phyloP scores from a whole-genome alignment of 2,888 invertebrate species.

The Andricus quercusramuli region DNA sequence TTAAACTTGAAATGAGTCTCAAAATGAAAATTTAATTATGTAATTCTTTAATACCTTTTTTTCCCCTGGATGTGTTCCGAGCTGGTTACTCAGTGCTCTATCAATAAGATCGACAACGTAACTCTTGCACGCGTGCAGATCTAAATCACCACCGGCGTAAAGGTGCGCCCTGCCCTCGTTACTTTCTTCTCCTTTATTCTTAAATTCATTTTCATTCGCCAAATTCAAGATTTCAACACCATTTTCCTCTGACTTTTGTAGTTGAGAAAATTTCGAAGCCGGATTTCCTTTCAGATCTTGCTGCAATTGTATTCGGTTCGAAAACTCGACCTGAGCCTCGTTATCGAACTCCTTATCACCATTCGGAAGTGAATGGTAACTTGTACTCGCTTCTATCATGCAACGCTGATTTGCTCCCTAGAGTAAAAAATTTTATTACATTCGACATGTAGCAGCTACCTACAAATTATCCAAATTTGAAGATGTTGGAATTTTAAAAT shows the following conservation, averaged over 20 bases:
- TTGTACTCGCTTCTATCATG: slow-evolving; percentile 29
- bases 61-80: slow-evolving; percentile 69
- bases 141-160: slow-evolving; percentile 70
- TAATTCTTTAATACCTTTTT: slow-evolving; percentile 52
- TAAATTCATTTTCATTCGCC: background rate
- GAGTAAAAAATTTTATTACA: background rate
- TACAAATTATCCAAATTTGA: background rate
- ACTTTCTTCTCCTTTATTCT: slow-evolving; percentile 43
- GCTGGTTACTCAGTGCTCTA: slow-evolving; percentile 77
- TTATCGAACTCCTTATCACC: slow-evolving; percentile 31
- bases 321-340: slow-evolving; percentile 18
- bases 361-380: slow-evolving; percentile 32
- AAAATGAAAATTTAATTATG: background rate
- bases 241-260: slow-evolving; percentile 27
- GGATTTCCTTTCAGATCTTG: slow-evolving; percentile 44
- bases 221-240: slow-evolving; percentile 17
- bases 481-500: background rate
- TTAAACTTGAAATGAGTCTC: too few species aligned
- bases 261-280: background rate
- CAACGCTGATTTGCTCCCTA: background rate
- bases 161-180: slow-evolving; percentile 19
- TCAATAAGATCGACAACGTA: slow-evolving; percentile 79
- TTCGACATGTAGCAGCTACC: background rate
- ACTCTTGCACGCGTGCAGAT: slow-evolving; percentile 78
- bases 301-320: slow-evolving; percentile 10